A percentile compares a stretch with the other conserved stretches of the same genome.
Conservation (phyloP, 2,888 invertebrate genomes). For the Argyresthia albistria region DNA sequence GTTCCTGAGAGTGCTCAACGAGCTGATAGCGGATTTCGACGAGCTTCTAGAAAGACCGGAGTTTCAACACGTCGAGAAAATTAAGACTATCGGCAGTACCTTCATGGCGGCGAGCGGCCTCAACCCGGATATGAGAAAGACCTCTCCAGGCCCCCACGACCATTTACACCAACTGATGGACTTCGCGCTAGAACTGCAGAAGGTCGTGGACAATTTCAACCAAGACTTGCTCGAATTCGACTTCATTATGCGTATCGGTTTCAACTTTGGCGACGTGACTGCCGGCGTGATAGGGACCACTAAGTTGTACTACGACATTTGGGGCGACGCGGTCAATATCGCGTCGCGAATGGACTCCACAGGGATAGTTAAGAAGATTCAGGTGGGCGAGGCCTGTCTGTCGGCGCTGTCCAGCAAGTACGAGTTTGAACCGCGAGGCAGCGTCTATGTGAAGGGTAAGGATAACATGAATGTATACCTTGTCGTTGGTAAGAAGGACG, state of each 20-base stretch:
- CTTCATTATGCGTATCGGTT: slow-evolving; percentile 88
- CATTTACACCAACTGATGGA: slow-evolving; percentile 93
- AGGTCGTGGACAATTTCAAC: slow-evolving; percentile 89
- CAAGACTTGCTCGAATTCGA: slow-evolving; percentile 92
- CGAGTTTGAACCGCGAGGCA: slow-evolving; percentile 92
- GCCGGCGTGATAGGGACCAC: slow-evolving; percentile 97
- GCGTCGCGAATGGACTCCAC: slow-evolving; percentile 98
- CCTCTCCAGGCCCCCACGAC: slow-evolving; percentile 78
- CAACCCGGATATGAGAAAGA: slow-evolving; percentile 82
- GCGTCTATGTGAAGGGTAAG: slow-evolving; percentile 97
- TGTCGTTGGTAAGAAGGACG: slow-evolving; percentile 69
- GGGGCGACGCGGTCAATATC: slow-evolving; percentile 99
- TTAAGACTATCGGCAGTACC: slow-evolving; percentile 96
- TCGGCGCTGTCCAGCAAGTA: slow-evolving; percentile 80
- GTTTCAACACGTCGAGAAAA: slow-evolving; percentile 94
- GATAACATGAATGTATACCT: slow-evolving; percentile 95
- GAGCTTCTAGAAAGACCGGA: slow-evolving; percentile 87
- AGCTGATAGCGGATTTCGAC: slow-evolving; percentile 96
- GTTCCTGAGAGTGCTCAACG: slow-evolving; percentile 94
- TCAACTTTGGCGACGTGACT: slow-evolving; percentile 95
- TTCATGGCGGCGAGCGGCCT: slow-evolving; percentile 98
- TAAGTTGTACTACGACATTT: slow-evolving; percentile 97
- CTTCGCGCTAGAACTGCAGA: slow-evolving; percentile 93
- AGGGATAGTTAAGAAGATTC: slow-evolving; percentile 88
- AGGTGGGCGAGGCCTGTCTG: slow-evolving; percentile 84